These are phyloP conservation scores for Turnix velox DNA, from an alignment of 2,113 vertebrate species.

Conservation along the genomic window DNA sequence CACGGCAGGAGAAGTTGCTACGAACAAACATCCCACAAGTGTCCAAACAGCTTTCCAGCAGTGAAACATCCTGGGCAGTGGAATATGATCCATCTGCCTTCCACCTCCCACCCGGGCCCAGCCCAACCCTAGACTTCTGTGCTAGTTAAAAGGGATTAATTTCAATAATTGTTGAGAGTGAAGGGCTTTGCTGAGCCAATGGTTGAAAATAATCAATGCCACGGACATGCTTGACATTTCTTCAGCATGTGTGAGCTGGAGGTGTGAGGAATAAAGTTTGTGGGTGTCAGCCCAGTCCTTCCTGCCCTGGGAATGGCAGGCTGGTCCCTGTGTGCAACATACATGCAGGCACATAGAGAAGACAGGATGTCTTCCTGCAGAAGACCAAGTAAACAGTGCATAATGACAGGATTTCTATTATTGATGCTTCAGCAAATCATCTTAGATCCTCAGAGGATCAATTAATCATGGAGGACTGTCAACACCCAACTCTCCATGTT, in stretches of 20 bases:
- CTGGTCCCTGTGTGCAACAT: not conserved
- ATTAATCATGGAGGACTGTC: conserved; percentile 67
- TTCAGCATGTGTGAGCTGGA: not conserved
- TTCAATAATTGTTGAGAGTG: fast-evolving
- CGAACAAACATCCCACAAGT: fast-evolving
- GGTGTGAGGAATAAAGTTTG: not conserved
- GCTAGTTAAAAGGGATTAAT: not conserved
- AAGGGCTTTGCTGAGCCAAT: not conserved
- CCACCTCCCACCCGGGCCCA: not conserved
- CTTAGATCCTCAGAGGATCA: conserved; percentile 60
- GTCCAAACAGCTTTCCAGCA: not conserved
- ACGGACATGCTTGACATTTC: not conserved
- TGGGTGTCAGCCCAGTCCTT: not conserved
- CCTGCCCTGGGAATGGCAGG: not conserved
- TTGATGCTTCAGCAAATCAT: conserved; percentile 70
- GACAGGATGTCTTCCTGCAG: conserved; percentile 59
- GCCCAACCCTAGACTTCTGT: fast-evolving
- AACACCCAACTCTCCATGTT: conserved; percentile 59
- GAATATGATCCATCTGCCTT: fast-evolving
- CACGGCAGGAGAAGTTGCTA: fast-evolving
- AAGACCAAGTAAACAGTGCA: conserved; percentile 50
- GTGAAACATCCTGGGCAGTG: fast-evolving
- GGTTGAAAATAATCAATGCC: not conserved
- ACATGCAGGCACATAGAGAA: not conserved
- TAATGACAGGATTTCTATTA: conserved; percentile 71